These are phyloP conservation scores for Saxidomus purpurata DNA, from an alignment of 1,140 invertebrate genomes.

Conservation along the genomic window DNA sequence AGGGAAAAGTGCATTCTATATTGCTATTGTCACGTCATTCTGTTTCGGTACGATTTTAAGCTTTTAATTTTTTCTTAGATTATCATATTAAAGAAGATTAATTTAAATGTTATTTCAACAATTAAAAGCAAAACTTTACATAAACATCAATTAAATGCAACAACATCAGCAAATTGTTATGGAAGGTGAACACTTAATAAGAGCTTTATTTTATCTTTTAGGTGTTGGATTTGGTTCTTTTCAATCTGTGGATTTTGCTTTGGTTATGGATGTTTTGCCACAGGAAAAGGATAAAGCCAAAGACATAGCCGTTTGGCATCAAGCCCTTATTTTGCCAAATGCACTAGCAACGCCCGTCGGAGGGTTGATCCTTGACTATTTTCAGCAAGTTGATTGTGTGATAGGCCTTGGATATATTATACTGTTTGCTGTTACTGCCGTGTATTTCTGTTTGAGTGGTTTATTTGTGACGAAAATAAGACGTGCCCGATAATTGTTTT, in stretches of 20 bases:
- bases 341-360: constrained; percentile 85
- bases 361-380: constrained; percentile 83
- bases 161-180: too few relatives aligned
- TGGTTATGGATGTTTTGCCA: constrained; percentile 85
- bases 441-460: constrained; percentile 84
- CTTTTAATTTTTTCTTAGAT: too few relatives aligned
- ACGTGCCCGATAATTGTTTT: constrained; percentile 65
- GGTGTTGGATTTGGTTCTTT: constrained; percentile 85
- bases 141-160: too few relatives aligned
- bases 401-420: constrained; percentile 85
- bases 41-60: constrained; percentile 84
- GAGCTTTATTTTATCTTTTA: too few relatives aligned
- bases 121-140: too few relatives aligned
- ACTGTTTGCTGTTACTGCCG: constrained; percentile 81
- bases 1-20: constrained; percentile 79
- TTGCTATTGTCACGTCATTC: constrained; percentile 79
- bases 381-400: constrained; percentile 83
- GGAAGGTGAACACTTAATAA: too few relatives aligned
- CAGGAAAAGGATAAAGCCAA: constrained; percentile 84
- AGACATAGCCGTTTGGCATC: constrained; percentile 86
- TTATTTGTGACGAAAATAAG: constrained; percentile 82
- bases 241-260: constrained; percentile 85
- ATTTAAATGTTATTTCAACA: too few relatives aligned
- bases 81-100: too few relatives aligned
- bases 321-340: constrained; percentile 84